Evolutionary conservation across 2,888 invertebrate genomes (phyloP).

Genomic region (Drosophila algonquin): DNA sequence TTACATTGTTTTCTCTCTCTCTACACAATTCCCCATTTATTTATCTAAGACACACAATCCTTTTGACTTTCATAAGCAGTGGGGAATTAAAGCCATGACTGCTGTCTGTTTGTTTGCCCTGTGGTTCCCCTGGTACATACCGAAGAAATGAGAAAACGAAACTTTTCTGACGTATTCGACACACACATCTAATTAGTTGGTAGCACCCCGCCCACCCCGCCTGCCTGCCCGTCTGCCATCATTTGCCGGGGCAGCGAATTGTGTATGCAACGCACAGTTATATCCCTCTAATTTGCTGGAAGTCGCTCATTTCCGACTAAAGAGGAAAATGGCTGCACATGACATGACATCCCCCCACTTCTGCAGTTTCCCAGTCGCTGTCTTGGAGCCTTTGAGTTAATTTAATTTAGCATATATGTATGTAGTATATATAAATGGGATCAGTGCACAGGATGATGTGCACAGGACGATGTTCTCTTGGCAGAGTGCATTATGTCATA

Average conservation of each 20-base stretch:
- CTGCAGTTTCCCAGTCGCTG: neutral
- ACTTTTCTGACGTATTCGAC: constrained; percentile 18
- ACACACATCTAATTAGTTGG: constrained; percentile 32
- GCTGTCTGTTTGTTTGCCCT: constrained; percentile 1
- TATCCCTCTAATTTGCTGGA: constrained; percentile 18
- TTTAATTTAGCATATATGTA: constrained; percentile 30
- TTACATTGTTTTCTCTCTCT: neutral
- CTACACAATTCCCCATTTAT: neutral
- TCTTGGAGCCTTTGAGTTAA: constrained; percentile 17
- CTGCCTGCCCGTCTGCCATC: neutral
- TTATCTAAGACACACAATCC: neutral
- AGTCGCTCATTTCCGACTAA: constrained; percentile 26
- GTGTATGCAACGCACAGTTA: constrained; percentile 29
- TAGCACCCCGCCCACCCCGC: neutral
- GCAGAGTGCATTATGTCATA: constrained; percentile 22
- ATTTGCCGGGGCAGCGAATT: constrained; percentile 21
- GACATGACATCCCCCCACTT: constrained; percentile 18
- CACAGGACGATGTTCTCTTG: neutral
- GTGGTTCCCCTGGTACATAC: neutral
- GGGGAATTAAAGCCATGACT: constrained; percentile 5
- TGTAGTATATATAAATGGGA: constrained; percentile 3
- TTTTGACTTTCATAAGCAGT: constrained; percentile 2
- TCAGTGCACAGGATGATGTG: constrained; percentile 12
- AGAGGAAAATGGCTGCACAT: constrained; percentile 24
- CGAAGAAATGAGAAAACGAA: neutral